Conservation (phyloP, 2,888 invertebrate species). For the Conomelus anceps region DNA sequence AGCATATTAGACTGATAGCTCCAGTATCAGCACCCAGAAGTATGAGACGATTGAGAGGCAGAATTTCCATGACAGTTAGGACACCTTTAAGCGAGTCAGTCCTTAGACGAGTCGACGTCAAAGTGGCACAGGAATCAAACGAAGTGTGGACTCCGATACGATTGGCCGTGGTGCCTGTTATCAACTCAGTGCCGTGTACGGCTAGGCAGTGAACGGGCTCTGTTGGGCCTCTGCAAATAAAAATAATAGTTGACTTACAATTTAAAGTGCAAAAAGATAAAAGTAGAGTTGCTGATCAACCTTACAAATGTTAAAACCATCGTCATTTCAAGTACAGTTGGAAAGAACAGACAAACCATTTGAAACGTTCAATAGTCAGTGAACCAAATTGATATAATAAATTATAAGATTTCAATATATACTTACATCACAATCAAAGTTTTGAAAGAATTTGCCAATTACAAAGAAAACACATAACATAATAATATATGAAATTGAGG, state of each 20-base stretch:
- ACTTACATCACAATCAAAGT: too few species aligned
- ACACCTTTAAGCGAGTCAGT: conserved; percentile 88
- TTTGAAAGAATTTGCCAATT: too few species aligned
- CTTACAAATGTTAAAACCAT: not conserved
- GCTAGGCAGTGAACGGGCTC: conserved; percentile 89
- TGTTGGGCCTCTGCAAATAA: conserved; percentile 64
- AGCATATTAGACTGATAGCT: conserved; percentile 72
- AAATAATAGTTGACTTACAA: not conserved
- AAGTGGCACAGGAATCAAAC: conserved; percentile 62
- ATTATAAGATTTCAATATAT: too few species aligned
- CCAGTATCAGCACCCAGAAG: conserved; percentile 91
- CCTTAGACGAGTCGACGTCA: conserved; percentile 76
- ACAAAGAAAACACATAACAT: too few species aligned
- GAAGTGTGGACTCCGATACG: conserved; percentile 80
- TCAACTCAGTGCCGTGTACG: conserved; percentile 69
- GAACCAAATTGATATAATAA: too few species aligned
- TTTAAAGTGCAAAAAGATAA: not conserved
- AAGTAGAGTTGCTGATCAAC: too few species aligned
- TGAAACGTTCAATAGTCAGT: too few species aligned
- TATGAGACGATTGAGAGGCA: conserved; percentile 83
- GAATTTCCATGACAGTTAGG: conserved; percentile 79
- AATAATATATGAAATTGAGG: too few species aligned
- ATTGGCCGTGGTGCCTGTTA: conserved; percentile 89
- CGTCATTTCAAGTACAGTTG: too few species aligned
- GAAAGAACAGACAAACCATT: too few species aligned